Conservation (phyloP, 2,888 invertebrate genomes). For the Dasypolia templi region DNA sequence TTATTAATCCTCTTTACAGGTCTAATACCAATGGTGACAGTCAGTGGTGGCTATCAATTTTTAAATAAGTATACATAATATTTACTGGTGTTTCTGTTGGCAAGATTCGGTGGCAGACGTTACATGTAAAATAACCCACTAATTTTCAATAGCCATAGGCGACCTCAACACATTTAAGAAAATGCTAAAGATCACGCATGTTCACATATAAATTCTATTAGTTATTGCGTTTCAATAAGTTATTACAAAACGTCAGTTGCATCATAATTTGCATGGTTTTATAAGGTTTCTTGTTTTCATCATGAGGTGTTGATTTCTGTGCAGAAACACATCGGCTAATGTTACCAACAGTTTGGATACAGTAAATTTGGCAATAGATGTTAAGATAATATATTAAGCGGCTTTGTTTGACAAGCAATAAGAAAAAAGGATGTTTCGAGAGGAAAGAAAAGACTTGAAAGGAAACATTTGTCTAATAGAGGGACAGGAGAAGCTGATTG, state of each 20-base stretch:
- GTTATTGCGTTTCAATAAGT: constrained; percentile 6
- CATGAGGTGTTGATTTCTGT: constrained; percentile 18
- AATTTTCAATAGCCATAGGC: not conserved
- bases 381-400: not conserved
- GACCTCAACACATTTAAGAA: constrained; percentile 22
- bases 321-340: constrained; percentile 1
- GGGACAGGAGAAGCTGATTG: no score
- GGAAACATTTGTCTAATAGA: no score
- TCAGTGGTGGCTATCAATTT: no score
- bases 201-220: constrained; percentile 18
- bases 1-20: no score
- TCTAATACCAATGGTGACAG: no score
- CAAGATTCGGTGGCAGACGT: no score
- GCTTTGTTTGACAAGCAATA: not conserved
- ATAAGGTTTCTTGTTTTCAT: constrained; percentile 35
- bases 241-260: constrained; percentile 21
- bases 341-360: not conserved
- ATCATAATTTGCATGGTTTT: constrained; percentile 41
- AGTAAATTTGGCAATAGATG: not conserved
- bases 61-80: no score
- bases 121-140: no score
- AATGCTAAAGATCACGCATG: constrained; percentile 34
- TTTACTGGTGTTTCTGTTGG: no score
- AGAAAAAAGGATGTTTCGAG: not conserved
- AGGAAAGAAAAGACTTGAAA: not conserved